Evolutionary conservation across 2,113 vertebrate species (phyloP), one percentile per base, ranked within the genome.

Genomic region (Proterorhinus semilunaris): DNA sequence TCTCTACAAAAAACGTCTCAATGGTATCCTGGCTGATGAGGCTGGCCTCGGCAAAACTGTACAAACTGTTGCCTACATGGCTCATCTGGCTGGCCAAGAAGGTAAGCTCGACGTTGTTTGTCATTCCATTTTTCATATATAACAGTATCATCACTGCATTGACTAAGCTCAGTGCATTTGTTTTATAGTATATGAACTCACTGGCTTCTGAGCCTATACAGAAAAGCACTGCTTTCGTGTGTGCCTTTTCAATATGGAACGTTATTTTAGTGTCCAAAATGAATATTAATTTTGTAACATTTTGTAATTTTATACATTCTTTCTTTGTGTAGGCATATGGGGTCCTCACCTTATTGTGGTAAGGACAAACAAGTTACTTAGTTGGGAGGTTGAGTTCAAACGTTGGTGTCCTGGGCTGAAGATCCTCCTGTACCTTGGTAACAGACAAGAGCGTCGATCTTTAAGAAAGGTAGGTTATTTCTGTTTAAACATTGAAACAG

Each of bases 351-450:
- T 96, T 15, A 88, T 96, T 64, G 94, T 96, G n/a, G 95, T 95
- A 5, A 92, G 96, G 61, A 95, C 94, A 7, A 95, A 93, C 86
- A 96, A 95, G 81, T 92, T 97, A 42, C 1, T 97, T 27, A 96
- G 91, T 58, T 96, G 96, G 96, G 96, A 97, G 72, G 88, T 96
- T 82, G 96, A 97, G 81, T 85, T 97, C 76, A 97, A 97, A 78
- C 95, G 96, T 47, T 96, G 96, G 96, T 97, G 95, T 71, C 96
- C 96, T 0, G 95, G 95, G 0, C 79, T 97, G 42, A 97, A 97
- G 87, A 92, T 96, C 68, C 94, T 96, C 21, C 87, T 96, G 21
- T 97, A 96, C 62, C 93, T 96, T 12, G 96, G 96, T 62, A 94
- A 89, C 76, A 93, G 91, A 78, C 91, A 72, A 75, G 95, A 96